Conservation (phyloP, 2,113 vertebrate species). For the Lethenteron camtschaticum region DNA sequence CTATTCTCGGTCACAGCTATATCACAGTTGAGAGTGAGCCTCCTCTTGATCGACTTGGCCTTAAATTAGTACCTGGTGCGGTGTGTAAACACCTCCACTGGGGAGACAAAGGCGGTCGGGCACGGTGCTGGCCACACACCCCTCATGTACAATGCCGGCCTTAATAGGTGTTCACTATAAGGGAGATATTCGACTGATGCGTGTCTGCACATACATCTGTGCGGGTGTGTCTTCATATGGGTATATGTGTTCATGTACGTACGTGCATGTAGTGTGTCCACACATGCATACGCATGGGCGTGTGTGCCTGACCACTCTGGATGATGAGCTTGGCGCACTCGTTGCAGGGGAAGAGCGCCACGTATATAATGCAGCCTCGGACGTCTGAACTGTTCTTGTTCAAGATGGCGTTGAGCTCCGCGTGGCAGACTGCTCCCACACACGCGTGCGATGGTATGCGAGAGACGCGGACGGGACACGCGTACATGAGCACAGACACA, state of each 20-base stretch:
- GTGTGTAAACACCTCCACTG: no score
- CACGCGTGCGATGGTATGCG: no score
- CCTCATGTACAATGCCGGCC: no score
- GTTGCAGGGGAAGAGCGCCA: slow-evolving; percentile 89
- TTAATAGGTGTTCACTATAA: slow-evolving; percentile 8
- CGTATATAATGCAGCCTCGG: slow-evolving; percentile 76
- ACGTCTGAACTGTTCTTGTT: slow-evolving; percentile 89
- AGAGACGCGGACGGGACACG: no score
- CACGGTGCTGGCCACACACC: no score
- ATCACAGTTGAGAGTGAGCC: no score
- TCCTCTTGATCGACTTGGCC: no score
- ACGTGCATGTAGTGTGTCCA: not conserved
- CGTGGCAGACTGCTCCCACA: slow-evolving; percentile 52
- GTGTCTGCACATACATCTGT: not conserved
- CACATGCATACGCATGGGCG: not conserved
- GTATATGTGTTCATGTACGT: not conserved
- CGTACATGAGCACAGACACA: not conserved
- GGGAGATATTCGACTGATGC: slow-evolving; percentile 14
- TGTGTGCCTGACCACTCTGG: slow-evolving; percentile 46
- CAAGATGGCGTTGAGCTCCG: slow-evolving; percentile 89
- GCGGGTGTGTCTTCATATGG: not conserved
- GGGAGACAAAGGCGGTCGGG: no score
- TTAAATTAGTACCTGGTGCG: no score
- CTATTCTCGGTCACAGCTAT: no score
- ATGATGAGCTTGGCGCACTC: slow-evolving; percentile 97